Conservation (phyloP, 2,113 vertebrate genomes). For the Felis catus region F.catus_Fca126_mat1.0 CM031421.1:109394001-109394500, state of each 20-base stretch:
- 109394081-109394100: conserved; percentile 97
- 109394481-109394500: not conserved
- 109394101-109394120: conserved; percentile 94
- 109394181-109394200: conserved; percentile 21
- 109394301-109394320: not conserved
- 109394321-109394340: not conserved
- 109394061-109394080: conserved; percentile 97
- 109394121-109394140: conserved; percentile 91
- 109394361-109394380: not conserved
- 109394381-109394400: not conserved
- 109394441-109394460: not conserved
- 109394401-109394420: too few relatives aligned
- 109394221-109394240: conserved; percentile 1
- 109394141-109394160: conserved; percentile 21
- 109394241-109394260: not conserved
- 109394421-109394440: not conserved
- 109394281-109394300: not conserved
- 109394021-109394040: conserved; percentile 96
- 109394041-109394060: conserved; percentile 98
- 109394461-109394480: not conserved
- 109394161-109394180: conserved; percentile 4
- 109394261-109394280: conserved; percentile 12
- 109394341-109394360: not conserved
- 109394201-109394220: not conserved
- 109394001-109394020: conserved; percentile 96